Conservation (phyloP, 2,888 invertebrate genomes). For the Conus canariensis region DNA sequence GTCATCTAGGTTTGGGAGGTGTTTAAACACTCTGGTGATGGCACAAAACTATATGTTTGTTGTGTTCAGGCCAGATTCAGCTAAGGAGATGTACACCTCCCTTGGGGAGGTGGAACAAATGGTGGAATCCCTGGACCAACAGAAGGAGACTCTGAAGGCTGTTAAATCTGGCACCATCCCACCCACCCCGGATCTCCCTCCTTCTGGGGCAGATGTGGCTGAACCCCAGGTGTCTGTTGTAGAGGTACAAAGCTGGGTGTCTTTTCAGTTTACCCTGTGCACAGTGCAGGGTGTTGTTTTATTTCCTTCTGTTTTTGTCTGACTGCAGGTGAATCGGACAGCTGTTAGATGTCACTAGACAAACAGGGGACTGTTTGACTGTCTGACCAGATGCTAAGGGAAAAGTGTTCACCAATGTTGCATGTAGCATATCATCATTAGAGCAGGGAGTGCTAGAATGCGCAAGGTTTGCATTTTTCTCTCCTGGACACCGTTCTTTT, state of each 20-base stretch:
- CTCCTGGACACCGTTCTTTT: too few species aligned
- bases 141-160: slow-evolving; percentile 67
- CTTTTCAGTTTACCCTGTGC: neutral
- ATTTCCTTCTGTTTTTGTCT: neutral
- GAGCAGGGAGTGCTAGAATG: too few species aligned
- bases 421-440: too few species aligned
- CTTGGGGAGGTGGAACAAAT: slow-evolving; percentile 66
- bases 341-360: too few species aligned
- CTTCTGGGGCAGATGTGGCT: slow-evolving; percentile 53
- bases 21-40: too few species aligned
- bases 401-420: too few species aligned
- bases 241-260: slow-evolving; percentile 60
- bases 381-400: too few species aligned
- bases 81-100: slow-evolving; percentile 69
- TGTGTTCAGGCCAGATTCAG: slow-evolving; percentile 67
- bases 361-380: too few species aligned
- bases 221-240: slow-evolving; percentile 71
- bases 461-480: too few species aligned
- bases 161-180: slow-evolving; percentile 69
- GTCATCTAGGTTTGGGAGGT: too few species aligned
- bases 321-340: too few species aligned
- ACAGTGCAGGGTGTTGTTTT: neutral
- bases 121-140: slow-evolving; percentile 67
- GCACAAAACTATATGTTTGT: neutral
- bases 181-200: slow-evolving; percentile 61